Evolutionary conservation across 1,140 invertebrate genomes (phyloP).

Genomic region (Brachionus angularis): DNA sequence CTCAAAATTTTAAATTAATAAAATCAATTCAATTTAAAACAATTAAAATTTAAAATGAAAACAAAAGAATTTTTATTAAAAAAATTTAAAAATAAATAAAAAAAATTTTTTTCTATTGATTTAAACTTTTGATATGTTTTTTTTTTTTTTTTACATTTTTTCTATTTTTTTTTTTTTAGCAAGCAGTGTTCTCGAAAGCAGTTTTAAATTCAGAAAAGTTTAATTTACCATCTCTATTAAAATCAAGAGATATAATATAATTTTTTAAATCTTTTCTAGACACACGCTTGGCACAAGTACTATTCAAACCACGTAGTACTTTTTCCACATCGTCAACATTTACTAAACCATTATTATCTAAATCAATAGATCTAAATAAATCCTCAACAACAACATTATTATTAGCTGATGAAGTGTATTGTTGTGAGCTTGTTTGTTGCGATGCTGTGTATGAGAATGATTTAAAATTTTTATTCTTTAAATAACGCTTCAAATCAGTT

Average conservation of each 20-base stretch:
- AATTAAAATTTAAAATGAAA: too few relatives aligned
- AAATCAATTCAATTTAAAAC: too few relatives aligned
- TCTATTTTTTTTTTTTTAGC: background rate
- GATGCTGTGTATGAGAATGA: too few relatives aligned
- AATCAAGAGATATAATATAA: background rate
- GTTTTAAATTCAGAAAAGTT: background rate
- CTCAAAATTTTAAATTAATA: too few relatives aligned
- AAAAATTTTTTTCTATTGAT: too few relatives aligned
- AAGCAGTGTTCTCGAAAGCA: slow-evolving; percentile 16
- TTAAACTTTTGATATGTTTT: background rate
- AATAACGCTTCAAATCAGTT: background rate
- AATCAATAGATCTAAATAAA: slow-evolving; percentile 30
- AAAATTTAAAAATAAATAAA: too few relatives aligned
- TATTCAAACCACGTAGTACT: slow-evolving; percentile 15
- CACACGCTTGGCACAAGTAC: background rate
- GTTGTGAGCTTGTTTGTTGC: too few relatives aligned
- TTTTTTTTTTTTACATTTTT: too few relatives aligned
- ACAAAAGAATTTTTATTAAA: too few relatives aligned
- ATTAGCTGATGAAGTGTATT: background rate
- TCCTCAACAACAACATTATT: background rate
- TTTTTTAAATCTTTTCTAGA: slow-evolving; percentile 11
- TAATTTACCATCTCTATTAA: slow-evolving; percentile 8
- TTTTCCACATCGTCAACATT: slow-evolving; percentile 36
- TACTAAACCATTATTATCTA: background rate
- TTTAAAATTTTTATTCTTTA: too few relatives aligned